These are phyloP conservation scores for Xyliphius kryptos DNA, from an alignment of 2,113 vertebrate species.

Conservation along the genomic window DNA sequence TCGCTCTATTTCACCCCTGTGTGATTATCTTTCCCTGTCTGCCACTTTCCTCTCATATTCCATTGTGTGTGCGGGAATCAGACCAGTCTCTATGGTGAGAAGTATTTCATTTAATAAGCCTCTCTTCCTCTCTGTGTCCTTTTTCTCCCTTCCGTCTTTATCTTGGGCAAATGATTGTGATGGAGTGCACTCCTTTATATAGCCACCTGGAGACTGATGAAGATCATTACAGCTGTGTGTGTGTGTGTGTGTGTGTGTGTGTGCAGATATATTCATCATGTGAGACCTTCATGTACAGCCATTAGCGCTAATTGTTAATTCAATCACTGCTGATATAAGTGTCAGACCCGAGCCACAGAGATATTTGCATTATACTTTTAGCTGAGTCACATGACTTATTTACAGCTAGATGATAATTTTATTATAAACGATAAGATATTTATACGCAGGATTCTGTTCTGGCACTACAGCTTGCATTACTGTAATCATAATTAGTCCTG, in stretches of 20 bases:
- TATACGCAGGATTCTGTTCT: too few species aligned
- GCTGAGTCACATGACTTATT: too few species aligned
- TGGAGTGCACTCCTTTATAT: constrained; percentile 59
- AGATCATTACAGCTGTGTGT: constrained; percentile 45
- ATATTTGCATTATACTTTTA: too few species aligned
- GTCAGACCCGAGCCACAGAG: too few species aligned
- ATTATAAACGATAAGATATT: too few species aligned
- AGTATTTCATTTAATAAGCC: not conserved
- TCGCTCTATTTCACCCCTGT: not conserved
- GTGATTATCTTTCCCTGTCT: not conserved
- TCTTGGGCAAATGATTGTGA: constrained; percentile 37
- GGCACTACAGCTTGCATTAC: too few species aligned
- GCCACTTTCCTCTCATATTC: not conserved
- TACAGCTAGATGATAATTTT: too few species aligned
- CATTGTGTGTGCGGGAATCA: not conserved
- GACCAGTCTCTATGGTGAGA: not conserved
- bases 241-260: constrained; percentile 15
- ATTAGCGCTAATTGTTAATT: too few species aligned
- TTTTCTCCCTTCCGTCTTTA: constrained; percentile 7
- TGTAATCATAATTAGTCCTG: too few species aligned
- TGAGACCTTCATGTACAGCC: too few species aligned
- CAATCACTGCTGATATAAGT: too few species aligned
- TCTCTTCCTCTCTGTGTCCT: constrained; percentile 12
- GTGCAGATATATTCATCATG: constrained; percentile 22
- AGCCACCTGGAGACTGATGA: constrained; percentile 58